phyloP scores from a whole-genome alignment of 2,888 invertebrate genomes.

The Ctenicera cuprea region DNA sequence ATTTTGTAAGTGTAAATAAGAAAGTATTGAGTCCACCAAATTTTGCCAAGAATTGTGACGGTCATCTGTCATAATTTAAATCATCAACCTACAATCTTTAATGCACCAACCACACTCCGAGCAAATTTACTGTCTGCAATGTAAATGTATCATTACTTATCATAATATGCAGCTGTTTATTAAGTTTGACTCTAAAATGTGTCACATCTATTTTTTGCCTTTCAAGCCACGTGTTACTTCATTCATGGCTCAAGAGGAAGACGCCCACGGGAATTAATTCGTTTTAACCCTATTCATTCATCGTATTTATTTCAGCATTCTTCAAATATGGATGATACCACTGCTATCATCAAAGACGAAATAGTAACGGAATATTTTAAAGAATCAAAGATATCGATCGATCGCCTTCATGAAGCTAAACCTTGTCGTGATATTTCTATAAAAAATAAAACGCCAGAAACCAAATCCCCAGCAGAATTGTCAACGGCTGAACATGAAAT shows the following conservation, averaged over 20 bases:
- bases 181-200: constrained; percentile 28
- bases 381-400: constrained; percentile 41
- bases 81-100: neutral
- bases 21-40: neutral
- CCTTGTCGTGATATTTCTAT: constrained; percentile 51
- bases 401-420: constrained; percentile 48
- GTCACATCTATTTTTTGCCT: constrained; percentile 37
- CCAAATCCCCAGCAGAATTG: too few relatives aligned
- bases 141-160: constrained; percentile 29
- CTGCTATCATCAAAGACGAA: constrained; percentile 3
- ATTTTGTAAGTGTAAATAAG: neutral
- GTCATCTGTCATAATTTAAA: neutral
- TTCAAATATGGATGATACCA: constrained; percentile 8
- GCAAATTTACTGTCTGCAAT: neutral
- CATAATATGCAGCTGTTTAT: constrained; percentile 37
- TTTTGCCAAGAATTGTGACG: neutral
- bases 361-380: neutral
- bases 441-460: neutral
- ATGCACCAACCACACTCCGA: neutral
- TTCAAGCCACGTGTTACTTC: constrained; percentile 35
- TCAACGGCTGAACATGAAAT: too few relatives aligned
- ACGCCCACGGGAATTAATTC: constrained; percentile 17
- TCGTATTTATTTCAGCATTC: constrained; percentile 12
- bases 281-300: neutral
- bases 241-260: constrained; percentile 28